These are phyloP conservation scores for Epinotia demarniana DNA, from an alignment of 2,888 invertebrate species.

Conservation along the genomic window DNA sequence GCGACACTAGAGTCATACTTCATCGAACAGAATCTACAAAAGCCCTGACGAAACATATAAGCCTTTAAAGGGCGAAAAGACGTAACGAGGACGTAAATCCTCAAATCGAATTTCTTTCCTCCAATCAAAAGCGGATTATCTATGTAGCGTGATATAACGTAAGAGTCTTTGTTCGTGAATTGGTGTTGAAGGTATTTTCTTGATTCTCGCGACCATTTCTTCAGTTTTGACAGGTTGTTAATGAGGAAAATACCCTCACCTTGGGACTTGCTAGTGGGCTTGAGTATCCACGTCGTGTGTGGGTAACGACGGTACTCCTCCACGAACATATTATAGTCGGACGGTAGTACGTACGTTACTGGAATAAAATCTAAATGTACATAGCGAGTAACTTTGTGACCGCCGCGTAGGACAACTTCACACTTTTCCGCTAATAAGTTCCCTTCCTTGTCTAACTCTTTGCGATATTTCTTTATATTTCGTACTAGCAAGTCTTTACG, in stretches of 20 bases:
- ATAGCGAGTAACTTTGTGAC: conserved; percentile 87
- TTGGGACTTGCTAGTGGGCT: conserved; percentile 94
- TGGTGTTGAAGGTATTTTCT: conserved; percentile 92
- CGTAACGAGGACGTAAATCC: conserved; percentile 95
- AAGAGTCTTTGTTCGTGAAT: conserved; percentile 91
- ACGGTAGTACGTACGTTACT: conserved; percentile 94
- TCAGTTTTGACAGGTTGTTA: conserved; percentile 92
- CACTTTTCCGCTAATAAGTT: conserved; percentile 89
- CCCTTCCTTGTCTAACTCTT: conserved; percentile 93
- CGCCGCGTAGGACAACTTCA: conserved; percentile 64
- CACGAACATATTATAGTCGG: conserved; percentile 96
- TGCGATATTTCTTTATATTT: conserved; percentile 94
- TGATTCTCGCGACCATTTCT: conserved; percentile 90
- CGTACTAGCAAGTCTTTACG: conserved; percentile 95
- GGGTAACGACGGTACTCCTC: conserved; percentile 95
- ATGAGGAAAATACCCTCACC: conserved; percentile 92
- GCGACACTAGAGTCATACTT: conserved; percentile 95
- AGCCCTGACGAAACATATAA: conserved; percentile 95
- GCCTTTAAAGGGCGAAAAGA: conserved; percentile 96
- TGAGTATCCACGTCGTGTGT: conserved; percentile 96
- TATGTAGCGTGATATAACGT: conserved; percentile 97
- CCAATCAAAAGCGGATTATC: conserved; percentile 97
- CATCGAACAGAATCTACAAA: conserved; percentile 97
- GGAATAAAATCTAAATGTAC: conserved; percentile 93
- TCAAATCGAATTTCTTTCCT: conserved; percentile 97